Base-by-base conservation (phyloP, 2,113 vertebrate species). In the Trematocara stigmaticum region DNA sequence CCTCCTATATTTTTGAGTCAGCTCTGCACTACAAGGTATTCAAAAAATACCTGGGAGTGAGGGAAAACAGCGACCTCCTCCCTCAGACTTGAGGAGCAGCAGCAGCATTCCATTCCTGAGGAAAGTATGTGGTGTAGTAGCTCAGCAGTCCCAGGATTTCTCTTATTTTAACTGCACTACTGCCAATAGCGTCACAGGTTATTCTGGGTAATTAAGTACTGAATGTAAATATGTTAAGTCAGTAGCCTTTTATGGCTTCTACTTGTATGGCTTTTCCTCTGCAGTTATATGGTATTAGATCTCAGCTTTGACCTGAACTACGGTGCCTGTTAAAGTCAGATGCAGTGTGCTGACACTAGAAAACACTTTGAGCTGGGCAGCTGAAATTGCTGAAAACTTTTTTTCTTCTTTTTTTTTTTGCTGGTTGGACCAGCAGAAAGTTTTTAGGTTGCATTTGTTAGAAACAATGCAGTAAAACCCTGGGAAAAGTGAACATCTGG, bases 71-170 rank as follows among this genome's bases (percentile, higher is more conserved):
- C 61, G 34, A 59, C 88, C 90, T 8, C 88, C 84, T 89, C 87
- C 82, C 85, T 84, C 78, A 82, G 91, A 59, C 86, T 87, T 61
- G 40, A 82, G 86, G 90, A 93, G 81, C 78, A 89, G 35, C 84
- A 82, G 81, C 40, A 53, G 90, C 94, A 95, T 95, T 95, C 95
- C 95, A 93, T 91, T 93, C 91, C 91, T 49, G 87, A 83, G 93
- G 87, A 91, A 95, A 94, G 89, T 94, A 95, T 94, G 94, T 53
- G 83, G 85, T 52, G 90, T 94, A 92, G 95, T 94, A 93, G 91
- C 34, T 84, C 92, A 80, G 94, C 91, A 91, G 93, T 95, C 94
- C 88, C 94, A 94, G 93, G 92, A 92, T 95, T 95, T 90, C 89
- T 93, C 92, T 92, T 89, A 84, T 87, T 94, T 93, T 81, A 88